A percentile compares a stretch with the other conserved stretches of the same genome.
These are phyloP conservation scores for Caretta caretta DNA, from an alignment of 2,113 vertebrate genomes.

Conservation along the genomic window DNA sequence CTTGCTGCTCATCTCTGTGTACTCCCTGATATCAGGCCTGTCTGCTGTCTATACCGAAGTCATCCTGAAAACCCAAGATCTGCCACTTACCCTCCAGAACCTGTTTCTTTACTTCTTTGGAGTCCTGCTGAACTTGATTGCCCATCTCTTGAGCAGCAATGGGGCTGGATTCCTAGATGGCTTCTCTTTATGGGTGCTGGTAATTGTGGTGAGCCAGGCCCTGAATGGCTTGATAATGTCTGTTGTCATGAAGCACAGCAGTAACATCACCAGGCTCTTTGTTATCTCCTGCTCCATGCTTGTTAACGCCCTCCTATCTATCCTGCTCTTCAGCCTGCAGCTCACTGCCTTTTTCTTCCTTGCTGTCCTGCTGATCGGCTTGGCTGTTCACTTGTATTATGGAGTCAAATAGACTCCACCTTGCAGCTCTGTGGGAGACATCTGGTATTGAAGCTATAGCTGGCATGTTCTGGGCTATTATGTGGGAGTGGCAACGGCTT, in stretches of 20 bases:
- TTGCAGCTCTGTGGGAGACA: not conserved
- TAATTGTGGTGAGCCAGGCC: slow-evolving; percentile 89
- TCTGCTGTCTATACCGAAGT: slow-evolving; percentile 92
- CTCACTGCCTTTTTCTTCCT: slow-evolving; percentile 88
- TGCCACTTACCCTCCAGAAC: slow-evolving; percentile 93
- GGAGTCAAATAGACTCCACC: slow-evolving; percentile 59
- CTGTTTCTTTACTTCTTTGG: slow-evolving; percentile 93
- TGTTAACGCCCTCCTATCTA: slow-evolving; percentile 89
- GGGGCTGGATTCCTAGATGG: slow-evolving; percentile 84
- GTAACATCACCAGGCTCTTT: slow-evolving; percentile 93
- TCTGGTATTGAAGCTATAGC: not conserved
- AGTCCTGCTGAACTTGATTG: slow-evolving; percentile 83
- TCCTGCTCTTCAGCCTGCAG: slow-evolving; percentile 85
- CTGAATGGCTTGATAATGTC: slow-evolving; percentile 95
- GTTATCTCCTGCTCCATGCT: slow-evolving; percentile 94
- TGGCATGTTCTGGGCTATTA: not conserved
- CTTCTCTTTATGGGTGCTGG: slow-evolving; percentile 84
- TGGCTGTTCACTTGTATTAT: slow-evolving; percentile 92
- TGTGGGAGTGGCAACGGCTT: not conserved
- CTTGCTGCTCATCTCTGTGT: slow-evolving; percentile 83
- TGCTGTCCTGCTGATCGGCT: slow-evolving; percentile 81
- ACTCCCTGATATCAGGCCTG: slow-evolving; percentile 90
- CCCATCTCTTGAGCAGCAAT: slow-evolving; percentile 72
- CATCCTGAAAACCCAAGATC: slow-evolving; percentile 87
- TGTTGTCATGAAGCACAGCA: slow-evolving; percentile 93